Evolutionary conservation across 2,888 invertebrate species (phyloP), one percentile per base, ranked within the genome.

Genomic region (Conistra vaccinii): DNA sequence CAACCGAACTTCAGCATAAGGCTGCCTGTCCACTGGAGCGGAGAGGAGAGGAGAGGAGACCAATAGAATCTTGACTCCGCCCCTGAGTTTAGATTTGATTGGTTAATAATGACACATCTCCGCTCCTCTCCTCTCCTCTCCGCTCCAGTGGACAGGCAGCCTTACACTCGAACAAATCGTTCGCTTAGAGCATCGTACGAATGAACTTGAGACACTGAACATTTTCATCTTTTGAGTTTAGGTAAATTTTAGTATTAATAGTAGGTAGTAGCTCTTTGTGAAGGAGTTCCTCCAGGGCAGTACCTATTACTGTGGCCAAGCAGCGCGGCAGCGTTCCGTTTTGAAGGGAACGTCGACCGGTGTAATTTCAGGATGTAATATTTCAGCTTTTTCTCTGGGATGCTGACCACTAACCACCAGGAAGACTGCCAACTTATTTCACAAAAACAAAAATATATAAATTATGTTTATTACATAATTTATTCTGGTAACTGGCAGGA

Each of bases 81-180:
- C n/a, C n/a, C n/a, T n/a, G n/a, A n/a, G n/a, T n/a, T n/a, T n/a
- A n/a, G n/a, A n/a, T n/a, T n/a, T n/a, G n/a, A n/a, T n/a, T n/a
- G n/a, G n/a, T n/a, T n/a, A n/a, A n/a, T n/a, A n/a, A n/a, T n/a
- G n/a, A n/a, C n/a, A n/a, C n/a, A n/a, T n/a, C n/a, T n/a, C n/a
- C n/a, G n/a, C n/a, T n/a, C n/a, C n/a, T n/a, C n/a, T n/a, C n/a
- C n/a, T n/a, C n/a, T n/a, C n/a, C n/a, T n/a, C n/a, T n/a, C n/a
- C n/a, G n/a, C n/a, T n/a, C n/a, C n/a, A n/a, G n/a, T n/a, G n/a
- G n/a, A n/a, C n/a, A n/a, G n/a, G n/a, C n/a, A n/a, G n/a, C n/a
- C n/a, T n/a, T 12, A 48, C 3, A 39, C 26, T 58, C 29, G 26
- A 73, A 73, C 10, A 32, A 77, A 76, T 45, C 45, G 10, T 45